Conservation (phyloP, 2,888 invertebrate genomes). For the Sipha maydis region DNA sequence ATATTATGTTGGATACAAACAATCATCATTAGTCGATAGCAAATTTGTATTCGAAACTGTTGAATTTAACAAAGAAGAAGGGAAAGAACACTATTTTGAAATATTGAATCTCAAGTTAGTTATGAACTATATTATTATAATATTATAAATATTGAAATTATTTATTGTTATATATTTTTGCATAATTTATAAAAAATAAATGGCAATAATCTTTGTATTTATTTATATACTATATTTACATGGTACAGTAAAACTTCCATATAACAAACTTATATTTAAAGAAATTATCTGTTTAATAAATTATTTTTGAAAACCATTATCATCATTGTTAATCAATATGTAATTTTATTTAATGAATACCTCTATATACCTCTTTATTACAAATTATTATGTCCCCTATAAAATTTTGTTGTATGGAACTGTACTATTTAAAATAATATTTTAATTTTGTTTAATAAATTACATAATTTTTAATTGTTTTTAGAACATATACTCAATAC, state of each 20-base stretch:
- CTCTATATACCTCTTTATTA: too few species aligned
- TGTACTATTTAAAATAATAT: not conserved
- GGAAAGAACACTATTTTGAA: constrained; percentile 87
- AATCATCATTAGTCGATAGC: constrained; percentile 80
- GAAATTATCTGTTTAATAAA: too few species aligned
- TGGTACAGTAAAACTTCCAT: too few species aligned
- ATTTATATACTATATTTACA: not conserved
- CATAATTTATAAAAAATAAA: not conserved
- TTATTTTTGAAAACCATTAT: too few species aligned
- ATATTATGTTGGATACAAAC: constrained; percentile 90
- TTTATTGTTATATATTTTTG: not conserved
- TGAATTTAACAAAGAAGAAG: constrained; percentile 90
- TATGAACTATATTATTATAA: not conserved
- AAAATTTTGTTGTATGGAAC: too few species aligned
- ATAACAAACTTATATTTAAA: too few species aligned
- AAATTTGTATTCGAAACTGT: constrained; percentile 91
- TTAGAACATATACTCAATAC: constrained; percentile 91
- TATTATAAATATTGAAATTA: not conserved
- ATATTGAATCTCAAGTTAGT: constrained; percentile 79
- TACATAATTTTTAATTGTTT: constrained; percentile 63
- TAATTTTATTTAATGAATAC: too few species aligned
- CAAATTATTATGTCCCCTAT: too few species aligned
- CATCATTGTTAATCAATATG: too few species aligned
- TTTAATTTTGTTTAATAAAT: not conserved
- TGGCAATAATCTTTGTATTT: not conserved